Evolutionary conservation across 1,140 invertebrate species (phyloP).

Genomic region (Wasmannia auropunctata): DNA sequence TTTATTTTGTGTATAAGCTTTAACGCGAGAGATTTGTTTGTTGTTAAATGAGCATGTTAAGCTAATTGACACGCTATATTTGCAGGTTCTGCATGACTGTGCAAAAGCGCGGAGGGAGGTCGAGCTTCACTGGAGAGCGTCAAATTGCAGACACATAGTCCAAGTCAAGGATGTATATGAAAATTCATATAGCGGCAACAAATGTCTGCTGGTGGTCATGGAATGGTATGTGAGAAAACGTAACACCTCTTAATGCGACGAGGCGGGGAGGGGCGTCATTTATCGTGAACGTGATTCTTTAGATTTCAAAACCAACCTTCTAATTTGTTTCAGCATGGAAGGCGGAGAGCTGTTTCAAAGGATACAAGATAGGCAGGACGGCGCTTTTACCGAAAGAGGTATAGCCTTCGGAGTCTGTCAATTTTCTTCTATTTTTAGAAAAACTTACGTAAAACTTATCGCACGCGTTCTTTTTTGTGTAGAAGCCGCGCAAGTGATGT

Average conservation of each 20-base stretch:
- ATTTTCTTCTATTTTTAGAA: background rate
- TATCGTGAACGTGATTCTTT: background rate
- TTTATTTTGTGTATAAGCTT: background rate
- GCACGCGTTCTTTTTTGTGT: constrained; percentile 76
- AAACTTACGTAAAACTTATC: background rate
- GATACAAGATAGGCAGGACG: constrained; percentile 97
- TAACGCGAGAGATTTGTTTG: background rate
- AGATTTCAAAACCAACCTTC: constrained; percentile 22
- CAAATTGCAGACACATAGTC: constrained; percentile 96
- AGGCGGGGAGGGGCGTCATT: no score
- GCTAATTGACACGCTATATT: background rate
- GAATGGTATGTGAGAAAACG: constrained; percentile 91
- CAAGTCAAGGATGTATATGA: constrained; percentile 97
- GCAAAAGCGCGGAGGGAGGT: constrained; percentile 97
- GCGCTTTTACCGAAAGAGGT: constrained; percentile 98
- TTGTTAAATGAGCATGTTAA: background rate
- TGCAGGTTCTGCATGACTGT: constrained; percentile 95
- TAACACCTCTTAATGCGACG: background rate
- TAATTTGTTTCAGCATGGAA: constrained; percentile 92
- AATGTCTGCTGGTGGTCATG: constrained; percentile 98
- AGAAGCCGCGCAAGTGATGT: constrained; percentile 97
- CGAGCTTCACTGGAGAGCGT: constrained; percentile 97
- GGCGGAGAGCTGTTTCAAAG: constrained; percentile 98
- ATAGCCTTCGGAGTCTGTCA: constrained; percentile 38
- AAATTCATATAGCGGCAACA: constrained; percentile 95